Base-by-base conservation (phyloP, 2,113 vertebrate species). In the Myotis lucifugus region DNA sequence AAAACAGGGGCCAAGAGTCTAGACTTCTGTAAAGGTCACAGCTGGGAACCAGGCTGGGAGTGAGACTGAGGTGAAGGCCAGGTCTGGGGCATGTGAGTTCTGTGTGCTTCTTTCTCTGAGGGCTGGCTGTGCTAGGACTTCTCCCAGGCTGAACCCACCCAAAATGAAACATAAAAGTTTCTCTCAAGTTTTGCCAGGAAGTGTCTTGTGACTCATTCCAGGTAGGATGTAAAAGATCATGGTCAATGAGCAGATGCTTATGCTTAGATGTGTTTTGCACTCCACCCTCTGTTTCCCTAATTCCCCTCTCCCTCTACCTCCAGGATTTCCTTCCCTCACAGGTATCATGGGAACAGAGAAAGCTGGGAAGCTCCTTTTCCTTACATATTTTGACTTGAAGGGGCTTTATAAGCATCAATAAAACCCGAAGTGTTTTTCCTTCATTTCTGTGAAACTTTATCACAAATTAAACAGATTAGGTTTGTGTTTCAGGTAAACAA, bases 101-200 rank as follows among this genome's bases (percentile, higher is more conserved):
- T 76, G 1, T 54, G 32, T 77, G 34, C 11, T 42, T 42, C 70
- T 67, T 85, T 66, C 56, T 76, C 40, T 32, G 6, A 81, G 34
- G 19, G 14, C 23, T 64, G 59, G 13, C 42, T 40, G 29, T n/a
- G 61, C 50, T 3, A 18, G 78, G 67, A 91, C 77, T 34, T 40
- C 78, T 50, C 56, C 9, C 32, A 85, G 85, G 8, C 11, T 61
- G 40, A 93, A 54, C n/a, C 72, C 77, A 78, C 34, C 42, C n/a
- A 84, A 87, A 37, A 17, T 34, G 73, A 94, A 88, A 95, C 76
- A 81, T n/a, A 85, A 92, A 84, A 11, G 1, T 15, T 84, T 93
- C 87, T 96, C 81, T 96, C 61, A 56, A 29, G 66, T 74, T 83
- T 92, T 93, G 23, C 81, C 88, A 59, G 50, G 34, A 82, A 76